Conservation (phyloP, 2,113 vertebrate species). For the Urocitellus parryii region DNA sequence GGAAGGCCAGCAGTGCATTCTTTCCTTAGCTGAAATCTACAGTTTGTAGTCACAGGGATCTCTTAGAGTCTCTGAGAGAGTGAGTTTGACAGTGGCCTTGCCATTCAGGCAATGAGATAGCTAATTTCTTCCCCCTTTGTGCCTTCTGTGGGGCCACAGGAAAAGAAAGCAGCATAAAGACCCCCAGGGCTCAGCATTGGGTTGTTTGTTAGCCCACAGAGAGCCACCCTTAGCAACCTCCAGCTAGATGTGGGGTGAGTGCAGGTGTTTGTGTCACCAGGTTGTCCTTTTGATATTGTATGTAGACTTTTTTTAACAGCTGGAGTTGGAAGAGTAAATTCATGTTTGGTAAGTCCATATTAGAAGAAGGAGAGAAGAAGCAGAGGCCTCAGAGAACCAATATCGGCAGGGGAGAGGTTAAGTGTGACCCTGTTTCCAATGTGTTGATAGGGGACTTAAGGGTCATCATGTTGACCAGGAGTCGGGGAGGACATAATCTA, state of each 20-base stretch:
- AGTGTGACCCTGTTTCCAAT: not conserved
- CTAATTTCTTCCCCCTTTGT: not conserved
- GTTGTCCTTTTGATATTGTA: not conserved
- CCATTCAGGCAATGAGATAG: not conserved
- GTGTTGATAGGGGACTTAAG: not conserved
- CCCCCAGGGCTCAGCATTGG: not conserved
- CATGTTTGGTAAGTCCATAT: not conserved
- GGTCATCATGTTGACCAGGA: not conserved
- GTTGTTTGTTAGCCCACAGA: not conserved
- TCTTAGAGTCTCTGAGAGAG: not conserved
- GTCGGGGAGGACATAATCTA: not conserved
- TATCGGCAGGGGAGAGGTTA: not conserved
- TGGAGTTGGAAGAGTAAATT: not conserved
- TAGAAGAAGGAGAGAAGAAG: not conserved
- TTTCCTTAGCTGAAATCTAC: conserved; percentile 1
- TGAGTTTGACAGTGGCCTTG: not conserved
- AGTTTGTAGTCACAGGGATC: not conserved
- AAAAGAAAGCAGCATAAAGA: not conserved
- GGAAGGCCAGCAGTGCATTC: not conserved
- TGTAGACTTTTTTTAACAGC: conserved; percentile 1
- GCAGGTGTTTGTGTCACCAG: not conserved
- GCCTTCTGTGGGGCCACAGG: not conserved
- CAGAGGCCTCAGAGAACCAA: not conserved
- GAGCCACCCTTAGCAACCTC: not conserved
- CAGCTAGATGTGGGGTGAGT: not conserved